A percentile compares a stretch with the other conserved stretches of the same genome.
These are phyloP conservation scores for Alces alces DNA, from an alignment of 2,113 vertebrate genomes.

Conservation along the genomic window DNA sequence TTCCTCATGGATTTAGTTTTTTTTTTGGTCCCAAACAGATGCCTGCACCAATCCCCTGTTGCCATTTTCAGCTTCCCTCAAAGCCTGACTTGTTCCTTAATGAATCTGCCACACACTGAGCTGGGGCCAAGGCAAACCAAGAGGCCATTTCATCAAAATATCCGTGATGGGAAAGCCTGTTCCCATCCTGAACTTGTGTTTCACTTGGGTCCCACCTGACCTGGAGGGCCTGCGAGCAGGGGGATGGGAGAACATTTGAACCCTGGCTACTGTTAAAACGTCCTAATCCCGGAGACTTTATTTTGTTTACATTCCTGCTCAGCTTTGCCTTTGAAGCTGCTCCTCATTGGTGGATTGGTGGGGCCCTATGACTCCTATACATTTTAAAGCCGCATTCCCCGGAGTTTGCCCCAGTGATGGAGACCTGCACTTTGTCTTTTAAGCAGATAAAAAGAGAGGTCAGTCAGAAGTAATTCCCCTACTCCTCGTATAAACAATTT, in stretches of 20 bases:
- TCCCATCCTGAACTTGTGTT: constrained; percentile 39
- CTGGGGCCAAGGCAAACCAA: constrained; percentile 24
- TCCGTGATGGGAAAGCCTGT: background rate
- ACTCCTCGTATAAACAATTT: constrained; percentile 87
- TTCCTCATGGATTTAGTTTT: constrained; percentile 21
- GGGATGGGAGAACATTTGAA: background rate
- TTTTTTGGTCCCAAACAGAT: constrained; percentile 12
- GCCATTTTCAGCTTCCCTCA: constrained; percentile 24
- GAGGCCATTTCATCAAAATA: constrained; percentile 31
- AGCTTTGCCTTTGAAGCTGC: constrained; percentile 62
- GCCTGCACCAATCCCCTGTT: background rate
- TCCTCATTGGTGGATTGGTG: constrained; percentile 55
- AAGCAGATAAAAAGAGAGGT: constrained; percentile 88
- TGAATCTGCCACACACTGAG: constrained; percentile 10
- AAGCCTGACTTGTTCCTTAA: constrained; percentile 44
- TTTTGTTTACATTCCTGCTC: constrained; percentile 71
- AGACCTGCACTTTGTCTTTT: constrained; percentile 86
- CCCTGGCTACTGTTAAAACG: constrained; percentile 30
- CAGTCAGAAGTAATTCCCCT: constrained; percentile 86
- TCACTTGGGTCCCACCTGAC: constrained; percentile 30
- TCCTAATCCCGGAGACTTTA: constrained; percentile 64
- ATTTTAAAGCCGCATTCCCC: constrained; percentile 76
- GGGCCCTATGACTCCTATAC: constrained; percentile 68
- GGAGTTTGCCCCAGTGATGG: constrained; percentile 75
- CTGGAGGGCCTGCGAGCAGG: background rate